These are phyloP conservation scores for Drosophila cracens DNA, from an alignment of 2,888 invertebrate genomes.

Conservation along the genomic window DNA sequence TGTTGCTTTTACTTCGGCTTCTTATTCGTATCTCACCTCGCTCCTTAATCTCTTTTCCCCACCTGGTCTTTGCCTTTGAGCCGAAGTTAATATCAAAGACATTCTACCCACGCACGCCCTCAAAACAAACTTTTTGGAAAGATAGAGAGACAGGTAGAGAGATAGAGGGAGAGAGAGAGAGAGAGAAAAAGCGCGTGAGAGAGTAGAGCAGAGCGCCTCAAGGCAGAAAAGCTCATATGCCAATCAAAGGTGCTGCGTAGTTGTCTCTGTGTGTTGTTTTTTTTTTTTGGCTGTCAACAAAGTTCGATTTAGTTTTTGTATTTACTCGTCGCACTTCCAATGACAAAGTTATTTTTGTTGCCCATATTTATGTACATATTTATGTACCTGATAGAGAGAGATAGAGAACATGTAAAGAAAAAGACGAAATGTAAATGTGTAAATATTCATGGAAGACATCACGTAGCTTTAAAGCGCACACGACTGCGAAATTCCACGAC, in stretches of 20 bases:
- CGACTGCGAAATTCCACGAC: conserved; percentile 47
- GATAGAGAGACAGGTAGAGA: neutral
- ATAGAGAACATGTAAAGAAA: conserved; percentile 43
- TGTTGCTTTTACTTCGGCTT: conserved; percentile 11
- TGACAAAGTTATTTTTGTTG: conserved; percentile 52
- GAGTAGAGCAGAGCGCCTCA: conserved; percentile 6
- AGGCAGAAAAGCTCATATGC: conserved; percentile 38
- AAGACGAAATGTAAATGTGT: conserved; percentile 60
- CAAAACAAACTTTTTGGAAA: conserved; percentile 1
- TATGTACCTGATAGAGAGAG: conserved; percentile 1
- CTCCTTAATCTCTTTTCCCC: conserved; percentile 2
- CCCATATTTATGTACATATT: conserved; percentile 21
- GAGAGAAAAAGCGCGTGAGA: conserved; percentile 1
- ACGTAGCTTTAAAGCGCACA: conserved; percentile 59
- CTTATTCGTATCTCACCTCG: neutral
- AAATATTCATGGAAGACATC: conserved; percentile 76
- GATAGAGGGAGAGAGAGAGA: neutral
- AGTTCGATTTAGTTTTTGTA: conserved; percentile 43
- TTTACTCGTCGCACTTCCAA: conserved; percentile 12
- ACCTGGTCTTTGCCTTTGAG: conserved; percentile 7
- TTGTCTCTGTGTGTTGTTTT: neutral
- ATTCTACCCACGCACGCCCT: conserved; percentile 36
- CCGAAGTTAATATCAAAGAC: conserved; percentile 46
- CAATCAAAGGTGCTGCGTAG: conserved; percentile 48
- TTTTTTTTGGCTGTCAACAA: conserved; percentile 33